phyloP scores from a whole-genome alignment of 1,140 invertebrate species.

The Yoshiicerus persimilis region DNA sequence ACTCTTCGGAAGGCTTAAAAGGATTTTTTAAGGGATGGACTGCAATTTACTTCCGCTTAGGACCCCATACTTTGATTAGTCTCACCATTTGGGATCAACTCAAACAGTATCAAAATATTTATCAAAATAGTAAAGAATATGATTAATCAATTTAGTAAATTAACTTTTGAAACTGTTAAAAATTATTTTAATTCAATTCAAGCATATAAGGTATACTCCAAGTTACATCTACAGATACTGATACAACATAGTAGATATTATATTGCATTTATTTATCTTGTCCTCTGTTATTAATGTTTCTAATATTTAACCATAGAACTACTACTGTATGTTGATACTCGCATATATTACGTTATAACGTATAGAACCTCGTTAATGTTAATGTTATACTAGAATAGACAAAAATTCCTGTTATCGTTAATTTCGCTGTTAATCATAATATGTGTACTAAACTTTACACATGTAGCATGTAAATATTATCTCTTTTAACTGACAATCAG shows the following conservation, averaged over 20 bases:
- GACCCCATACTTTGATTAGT: conserved; percentile 77
- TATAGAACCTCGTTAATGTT: not conserved
- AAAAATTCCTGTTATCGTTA: not conserved
- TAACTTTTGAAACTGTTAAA: not conserved
- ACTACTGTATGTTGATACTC: too few species aligned
- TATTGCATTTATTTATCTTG: not conserved
- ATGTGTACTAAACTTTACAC: too few species aligned
- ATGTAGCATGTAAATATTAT: not conserved
- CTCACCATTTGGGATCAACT: conserved; percentile 81
- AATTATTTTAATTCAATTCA: not conserved
- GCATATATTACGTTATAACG: not conserved
- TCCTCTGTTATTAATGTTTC: too few species aligned
- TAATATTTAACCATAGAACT: too few species aligned
- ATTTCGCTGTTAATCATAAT: not conserved
- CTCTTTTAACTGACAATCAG: not conserved
- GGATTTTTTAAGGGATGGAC: conserved; percentile 82
- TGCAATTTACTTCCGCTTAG: conserved; percentile 76
- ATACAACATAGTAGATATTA: not conserved
- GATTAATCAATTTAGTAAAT: not conserved
- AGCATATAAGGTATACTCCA: not conserved
- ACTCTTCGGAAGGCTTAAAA: conserved; percentile 69
- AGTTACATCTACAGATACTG: too few species aligned
- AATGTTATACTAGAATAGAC: not conserved
- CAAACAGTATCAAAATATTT: conserved; percentile 52
- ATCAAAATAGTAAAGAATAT: not conserved